Conservation (phyloP, 1,140 invertebrate genomes). For the Delia radicum region DNA sequence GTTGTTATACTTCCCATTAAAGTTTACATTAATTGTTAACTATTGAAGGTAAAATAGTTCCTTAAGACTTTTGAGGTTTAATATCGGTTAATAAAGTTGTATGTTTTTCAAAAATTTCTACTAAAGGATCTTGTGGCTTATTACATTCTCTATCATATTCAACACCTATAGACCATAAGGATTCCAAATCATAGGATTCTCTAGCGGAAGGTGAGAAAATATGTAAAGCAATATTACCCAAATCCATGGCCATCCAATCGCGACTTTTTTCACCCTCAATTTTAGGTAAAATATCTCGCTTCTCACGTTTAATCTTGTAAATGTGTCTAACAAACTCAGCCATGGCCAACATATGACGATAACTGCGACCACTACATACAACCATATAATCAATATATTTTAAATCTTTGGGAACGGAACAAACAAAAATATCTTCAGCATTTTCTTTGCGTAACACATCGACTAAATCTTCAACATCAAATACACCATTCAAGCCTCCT, state of each 20-base stretch:
- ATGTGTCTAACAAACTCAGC: constrained; percentile 75
- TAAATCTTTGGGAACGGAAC: constrained; percentile 69
- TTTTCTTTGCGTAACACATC: constrained; percentile 75
- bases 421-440: constrained; percentile 79
- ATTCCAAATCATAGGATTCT: constrained; percentile 82
- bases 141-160: constrained; percentile 75
- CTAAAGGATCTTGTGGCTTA: constrained; percentile 60
- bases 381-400: constrained; percentile 84
- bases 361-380: constrained; percentile 72
- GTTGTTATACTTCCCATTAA: too few relatives aligned
- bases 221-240: constrained; percentile 93
- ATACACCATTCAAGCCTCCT: constrained; percentile 80
- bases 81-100: constrained; percentile 41
- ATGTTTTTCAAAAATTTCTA: constrained; percentile 66
- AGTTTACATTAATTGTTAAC: too few relatives aligned
- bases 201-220: constrained; percentile 74
- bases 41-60: too few relatives aligned
- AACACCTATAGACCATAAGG: constrained; percentile 82
- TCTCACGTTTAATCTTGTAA: constrained; percentile 72
- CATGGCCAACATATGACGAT: constrained; percentile 73
- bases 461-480: constrained; percentile 84
- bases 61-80: neutral
- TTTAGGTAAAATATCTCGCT: constrained; percentile 68
- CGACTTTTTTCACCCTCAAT: constrained; percentile 74
- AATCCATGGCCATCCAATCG: constrained; percentile 88